Evolutionary conservation across 2,113 vertebrate genomes (phyloP).

Genomic region (Herpailurus yagouaroundi): DNA sequence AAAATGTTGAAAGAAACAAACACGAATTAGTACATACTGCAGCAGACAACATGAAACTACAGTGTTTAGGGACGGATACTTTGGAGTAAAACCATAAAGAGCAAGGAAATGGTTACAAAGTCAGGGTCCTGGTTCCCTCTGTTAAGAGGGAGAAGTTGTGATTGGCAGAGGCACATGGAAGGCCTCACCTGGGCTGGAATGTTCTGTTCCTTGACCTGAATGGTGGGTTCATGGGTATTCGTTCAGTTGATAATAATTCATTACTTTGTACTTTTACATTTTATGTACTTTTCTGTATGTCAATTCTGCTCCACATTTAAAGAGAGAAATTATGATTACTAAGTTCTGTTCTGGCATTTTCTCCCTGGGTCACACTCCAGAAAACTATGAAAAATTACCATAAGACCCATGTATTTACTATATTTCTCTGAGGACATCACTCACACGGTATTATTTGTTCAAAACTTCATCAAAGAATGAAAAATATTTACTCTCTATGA

Average conservation of each 20-base stretch:
- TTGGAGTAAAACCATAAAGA: background rate
- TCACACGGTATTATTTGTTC: background rate
- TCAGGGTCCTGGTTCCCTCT: background rate
- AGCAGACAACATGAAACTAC: background rate
- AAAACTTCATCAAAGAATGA: background rate
- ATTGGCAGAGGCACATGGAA: background rate
- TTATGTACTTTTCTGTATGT: background rate
- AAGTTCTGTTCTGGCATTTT: background rate
- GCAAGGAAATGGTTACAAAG: background rate
- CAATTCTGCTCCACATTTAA: background rate
- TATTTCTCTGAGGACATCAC: background rate
- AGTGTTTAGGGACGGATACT: rapidly evolving
- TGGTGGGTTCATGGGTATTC: background rate
- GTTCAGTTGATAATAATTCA: background rate
- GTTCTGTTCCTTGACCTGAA: background rate
- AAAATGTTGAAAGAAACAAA: background rate
- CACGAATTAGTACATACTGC: background rate
- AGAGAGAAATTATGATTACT: background rate
- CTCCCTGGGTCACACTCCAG: background rate
- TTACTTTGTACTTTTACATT: background rate
- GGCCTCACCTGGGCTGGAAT: background rate
- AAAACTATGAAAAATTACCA: background rate
- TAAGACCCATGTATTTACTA: background rate
- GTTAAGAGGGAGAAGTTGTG: background rate
- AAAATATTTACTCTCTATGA: background rate